Conservation (phyloP, 2,888 invertebrate species). For the Agrochola litura region DNA sequence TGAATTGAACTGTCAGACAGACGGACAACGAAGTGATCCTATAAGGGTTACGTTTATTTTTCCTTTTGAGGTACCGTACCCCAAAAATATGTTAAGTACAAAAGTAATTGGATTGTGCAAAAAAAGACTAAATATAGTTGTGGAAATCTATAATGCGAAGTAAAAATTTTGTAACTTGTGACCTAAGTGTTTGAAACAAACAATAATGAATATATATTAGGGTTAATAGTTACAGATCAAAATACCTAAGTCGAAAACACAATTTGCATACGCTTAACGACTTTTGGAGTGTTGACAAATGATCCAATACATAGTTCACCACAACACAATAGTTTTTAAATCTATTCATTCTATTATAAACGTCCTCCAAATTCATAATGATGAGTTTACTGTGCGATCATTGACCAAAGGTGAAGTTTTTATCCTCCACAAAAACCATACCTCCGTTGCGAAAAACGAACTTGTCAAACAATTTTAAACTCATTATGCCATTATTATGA, state of each 20-base stretch:
- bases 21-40: no score
- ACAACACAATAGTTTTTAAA: slow-evolving; percentile 16
- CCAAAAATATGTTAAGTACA: not conserved
- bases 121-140: not conserved
- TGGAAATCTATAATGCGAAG: no score
- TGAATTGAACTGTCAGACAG: no score
- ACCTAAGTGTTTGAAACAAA: not conserved
- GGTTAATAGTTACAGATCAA: not conserved
- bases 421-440: not conserved
- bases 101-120: not conserved
- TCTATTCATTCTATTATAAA: not conserved
- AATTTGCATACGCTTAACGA: not conserved
- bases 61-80: no score
- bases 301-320: slow-evolving; percentile 6
- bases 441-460: slow-evolving; percentile 13
- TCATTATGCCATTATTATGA: slow-evolving; percentile 19
- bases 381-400: not conserved
- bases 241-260: slow-evolving; percentile 1
- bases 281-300: not conserved
- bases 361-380: not conserved
- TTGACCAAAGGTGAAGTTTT: slow-evolving; percentile 7
- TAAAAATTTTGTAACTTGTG: not conserved
- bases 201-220: not conserved
- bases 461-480: slow-evolving; percentile 18
- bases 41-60: no score